Base-by-base conservation (phyloP, 2,113 vertebrate species). In the Galemys pyrenaicus region DNA sequence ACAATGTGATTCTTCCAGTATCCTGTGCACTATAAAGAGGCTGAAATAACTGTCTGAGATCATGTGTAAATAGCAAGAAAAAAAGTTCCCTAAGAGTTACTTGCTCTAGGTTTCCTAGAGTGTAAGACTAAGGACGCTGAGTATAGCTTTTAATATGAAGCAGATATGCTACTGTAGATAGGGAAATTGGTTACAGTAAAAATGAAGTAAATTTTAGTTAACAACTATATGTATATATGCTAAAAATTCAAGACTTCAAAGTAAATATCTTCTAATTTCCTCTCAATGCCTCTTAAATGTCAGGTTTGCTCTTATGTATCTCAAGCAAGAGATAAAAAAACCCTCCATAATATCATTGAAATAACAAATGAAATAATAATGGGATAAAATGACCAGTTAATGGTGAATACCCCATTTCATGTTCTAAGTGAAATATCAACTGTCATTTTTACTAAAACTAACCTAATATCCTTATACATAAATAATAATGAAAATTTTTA, bases 11-110 rank as follows among this genome's bases (percentile, higher is more conserved):
- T 51, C 35, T 37, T 54, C 41, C 32, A 54, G 12, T 41, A 60
- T 77, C 44, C 24, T 88, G 60, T 70, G n/a, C 28, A 75, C 77
- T 94, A 37, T 67, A 87, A 91, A 75, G n/a, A 17, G 39, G n/a
- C 74, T 58, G 13, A 81, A 65, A 46, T 56, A 90, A 56, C 56
- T 22, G 37, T 71, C 67, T 67, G 32, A 81, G 28, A 20, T 68
- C 83, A 62, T 82, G 28, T 87, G 60, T 75, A 88, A 83, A 77
- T 15, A 92, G 4, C 51, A 19, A 20, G 12, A 88, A 70, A 58
- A 70, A 71, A 70, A 71, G n/a, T 51, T 75, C 60, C 49, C 32
- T 91, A 81, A 24, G 26, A 67, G 28, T 49, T 46, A 81, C 28
- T 22, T 46, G 37, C 9, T 16, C 67, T 83, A n/a, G 10, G 8